Base-by-base conservation (phyloP, 2,888 invertebrate genomes). In the Microctonus aethiopoides region DNA sequence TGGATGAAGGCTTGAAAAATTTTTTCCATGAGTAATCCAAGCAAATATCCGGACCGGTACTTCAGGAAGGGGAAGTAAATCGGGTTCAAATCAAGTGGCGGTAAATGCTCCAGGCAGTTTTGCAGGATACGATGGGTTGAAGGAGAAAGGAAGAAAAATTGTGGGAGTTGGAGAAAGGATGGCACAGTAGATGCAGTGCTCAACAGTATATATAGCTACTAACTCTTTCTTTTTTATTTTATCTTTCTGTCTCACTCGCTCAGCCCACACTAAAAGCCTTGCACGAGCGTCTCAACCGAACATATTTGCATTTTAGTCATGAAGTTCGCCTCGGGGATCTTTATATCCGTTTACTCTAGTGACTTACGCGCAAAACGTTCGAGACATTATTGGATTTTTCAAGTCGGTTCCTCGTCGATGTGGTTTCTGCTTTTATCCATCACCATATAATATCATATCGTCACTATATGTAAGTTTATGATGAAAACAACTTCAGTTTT, bases 1-100 rank as follows among this genome's bases (percentile, higher is more conserved):
- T 26, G n/a, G 29, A n/a, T 36, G 63, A 41, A 22, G 26, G 56
- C 24, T 56, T 36, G 56, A 54, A 39, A 39, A 9, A 36, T 11
- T 54, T 68, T 79, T 81, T 73, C 74, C 76, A 72, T 63, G 75
- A 79, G 77, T 72, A 78, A 81, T 77, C 78, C 81, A 76, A 78
- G 80, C 78, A 81, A 82, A 82, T 81, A 82, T 82, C 79, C 80
- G 80, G 78, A 76, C 56, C 60, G 79, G 78, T 74, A 64, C 69
- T 71, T 61, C 59, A 68, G 73, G 71, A 72, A 72, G 72, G 76
- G 72, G 74, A 77, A 78, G 78, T 76, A 78, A 81, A 81, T 81
- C 80, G 79, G 79, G 81, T 81, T 81, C 77, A 79, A 81, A 81
- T 81, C 81, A 82, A 81, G 81, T 81, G 81, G 78, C 79, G 78